These are phyloP conservation scores for Meriones psammophilus DNA, from an alignment of 2,797 vertebrate species.

Conservation along the genomic window DNA sequence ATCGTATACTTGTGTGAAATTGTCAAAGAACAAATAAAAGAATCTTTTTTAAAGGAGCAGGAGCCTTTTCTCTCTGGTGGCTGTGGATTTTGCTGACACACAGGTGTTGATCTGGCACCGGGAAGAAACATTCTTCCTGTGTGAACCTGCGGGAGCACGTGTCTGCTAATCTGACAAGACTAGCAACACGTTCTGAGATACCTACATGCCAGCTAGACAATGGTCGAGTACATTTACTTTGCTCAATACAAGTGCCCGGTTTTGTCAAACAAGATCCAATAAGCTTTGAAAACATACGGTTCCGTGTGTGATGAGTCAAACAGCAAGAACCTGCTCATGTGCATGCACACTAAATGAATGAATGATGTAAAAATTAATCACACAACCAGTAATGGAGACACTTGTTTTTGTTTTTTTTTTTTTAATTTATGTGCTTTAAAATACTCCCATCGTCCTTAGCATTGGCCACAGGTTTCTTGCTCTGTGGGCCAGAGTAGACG, in stretches of 20 bases:
- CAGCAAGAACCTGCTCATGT: too few species aligned
- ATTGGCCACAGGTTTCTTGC: background rate
- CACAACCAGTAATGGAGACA: background rate
- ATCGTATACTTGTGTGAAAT: background rate
- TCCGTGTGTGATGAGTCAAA: background rate
- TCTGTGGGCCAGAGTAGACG: background rate
- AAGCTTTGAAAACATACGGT: conserved; percentile 10
- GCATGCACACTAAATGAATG: background rate
- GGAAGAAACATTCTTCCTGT: background rate
- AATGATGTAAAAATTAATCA: background rate
- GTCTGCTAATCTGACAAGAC: background rate
- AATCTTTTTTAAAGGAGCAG: background rate
- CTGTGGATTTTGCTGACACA: background rate
- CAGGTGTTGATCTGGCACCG: background rate
- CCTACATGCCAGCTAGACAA: background rate
- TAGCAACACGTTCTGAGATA: background rate
- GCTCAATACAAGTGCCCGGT: background rate
- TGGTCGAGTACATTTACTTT: background rate
- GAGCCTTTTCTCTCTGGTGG: background rate
- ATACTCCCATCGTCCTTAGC: background rate
- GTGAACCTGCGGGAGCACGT: background rate
- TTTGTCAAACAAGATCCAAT: conserved; percentile 18
- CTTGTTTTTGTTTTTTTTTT: background rate
- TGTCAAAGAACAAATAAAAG: background rate
- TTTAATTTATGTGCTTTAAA: conserved; percentile 19